Base-by-base conservation (phyloP, 2,888 invertebrate species). In the Drosophila nr. fundita region DNA sequence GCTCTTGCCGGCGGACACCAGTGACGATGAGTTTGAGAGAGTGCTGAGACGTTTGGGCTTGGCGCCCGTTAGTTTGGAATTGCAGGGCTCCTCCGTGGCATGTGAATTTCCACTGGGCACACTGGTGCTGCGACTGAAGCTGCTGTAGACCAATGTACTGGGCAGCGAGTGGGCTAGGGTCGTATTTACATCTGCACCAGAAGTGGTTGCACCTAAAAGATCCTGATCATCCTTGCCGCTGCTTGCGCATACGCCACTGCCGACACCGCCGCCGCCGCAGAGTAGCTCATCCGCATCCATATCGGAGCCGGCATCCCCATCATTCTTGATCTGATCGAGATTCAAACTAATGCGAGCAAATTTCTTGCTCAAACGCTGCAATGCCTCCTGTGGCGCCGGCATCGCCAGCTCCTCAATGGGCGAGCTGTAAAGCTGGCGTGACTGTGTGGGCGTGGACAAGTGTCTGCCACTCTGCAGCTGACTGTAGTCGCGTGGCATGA, bases 1-100 rank as follows among this genome's bases (percentile, higher is more conserved):
- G 30, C 81, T 83, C 53, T 91, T 91, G 11, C 83, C 78, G 34
- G 85, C 78, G 27, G 80, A 85, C 48, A 87, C 90, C 29, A 89
- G 76, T 18, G 91, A 90, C 6, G 91, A 91, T 18, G 91, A 90
- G 32, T 84, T 87, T 11, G 90, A 90, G 24, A 90, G 85, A 11
- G 91, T 87, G 32, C 86, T 86, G 18, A 91, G 71, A 4, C 91
- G 91, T 64, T 93, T 93, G 0, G 93, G 93, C 64, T 92, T 93
- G n/a, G 93, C 91, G 21, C 93, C 90, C 2, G 90, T 90, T 15
- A 82, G 59, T 57, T 91, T 90, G 11, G 82, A 75, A 48, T 75
- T 75, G 60, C 75, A 68, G 2, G 80, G 8, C 76, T 83, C 63
- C 59, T 85, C 66, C n/a, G 59, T 24, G 0, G 32, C 49, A 21